Percentiles rank a stretch among this genome's conserved stretches.
These are phyloP conservation scores for Rhynchonycteris naso DNA, from an alignment of 2,797 vertebrate species.

Conservation along the genomic window DNA sequence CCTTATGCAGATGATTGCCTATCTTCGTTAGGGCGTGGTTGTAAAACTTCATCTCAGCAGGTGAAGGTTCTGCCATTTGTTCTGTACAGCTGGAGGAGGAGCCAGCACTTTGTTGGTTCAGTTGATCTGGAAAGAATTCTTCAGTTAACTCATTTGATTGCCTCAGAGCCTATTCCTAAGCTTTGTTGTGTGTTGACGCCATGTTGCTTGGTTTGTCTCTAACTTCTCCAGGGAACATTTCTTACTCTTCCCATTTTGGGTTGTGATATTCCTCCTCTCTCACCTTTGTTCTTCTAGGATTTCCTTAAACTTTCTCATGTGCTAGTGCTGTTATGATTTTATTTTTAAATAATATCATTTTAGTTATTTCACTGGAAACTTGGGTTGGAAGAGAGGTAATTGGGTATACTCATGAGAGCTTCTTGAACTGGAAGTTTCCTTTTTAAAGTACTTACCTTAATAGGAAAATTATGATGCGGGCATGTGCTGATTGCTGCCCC, in stretches of 20 bases:
- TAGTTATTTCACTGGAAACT: conserved; percentile 4
- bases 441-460: not conserved
- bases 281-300: not conserved
- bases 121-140: not conserved
- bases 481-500: not conserved
- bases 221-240: not conserved
- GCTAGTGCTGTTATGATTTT: not conserved
- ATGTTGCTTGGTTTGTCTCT: not conserved
- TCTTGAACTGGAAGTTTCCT: not conserved
- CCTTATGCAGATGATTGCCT: not conserved
- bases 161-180: not conserved
- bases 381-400: not conserved
- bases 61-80: not conserved
- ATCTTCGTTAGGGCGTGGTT: not conserved
- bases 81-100: not conserved
- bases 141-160: not conserved
- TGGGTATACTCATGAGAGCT: not conserved
- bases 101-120: not conserved
- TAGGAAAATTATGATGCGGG: not conserved
- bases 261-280: not conserved
- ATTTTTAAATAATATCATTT: not conserved
- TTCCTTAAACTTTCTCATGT: not conserved
- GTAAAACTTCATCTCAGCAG: not conserved
- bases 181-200: not conserved
- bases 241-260: not conserved